Evolutionary conservation across 1,140 invertebrate genomes (phyloP).

Genomic region (Hylaeus volcanicus): DNA sequence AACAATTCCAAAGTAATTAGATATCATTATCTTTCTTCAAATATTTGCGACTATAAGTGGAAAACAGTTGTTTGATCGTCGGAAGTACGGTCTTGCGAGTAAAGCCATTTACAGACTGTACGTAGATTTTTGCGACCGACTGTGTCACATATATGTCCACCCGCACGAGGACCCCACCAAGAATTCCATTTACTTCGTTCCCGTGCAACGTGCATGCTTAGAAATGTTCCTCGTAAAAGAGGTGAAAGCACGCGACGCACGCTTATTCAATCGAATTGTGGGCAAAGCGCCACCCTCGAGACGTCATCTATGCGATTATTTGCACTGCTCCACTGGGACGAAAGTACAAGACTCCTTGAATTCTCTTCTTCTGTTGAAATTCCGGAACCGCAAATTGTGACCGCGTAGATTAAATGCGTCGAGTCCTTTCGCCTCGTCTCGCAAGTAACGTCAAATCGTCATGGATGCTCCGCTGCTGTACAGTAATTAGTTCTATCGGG

Average conservation of each 20-base stretch:
- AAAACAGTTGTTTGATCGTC: too few species aligned
- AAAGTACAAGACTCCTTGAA: background rate
- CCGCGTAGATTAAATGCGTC: too few species aligned
- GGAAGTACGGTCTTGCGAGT: too few species aligned
- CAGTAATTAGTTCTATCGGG: too few species aligned
- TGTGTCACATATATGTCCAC: background rate
- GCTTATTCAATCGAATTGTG: constrained; percentile 11
- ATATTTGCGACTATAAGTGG: too few species aligned
- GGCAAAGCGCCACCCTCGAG: background rate
- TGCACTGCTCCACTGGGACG: background rate
- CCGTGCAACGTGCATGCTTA: background rate
- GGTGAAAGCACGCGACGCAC: background rate
- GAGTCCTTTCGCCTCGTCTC: too few species aligned
- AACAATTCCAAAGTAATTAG: too few species aligned
- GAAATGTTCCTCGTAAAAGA: constrained; percentile 45
- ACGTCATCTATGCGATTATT: constrained; percentile 1
- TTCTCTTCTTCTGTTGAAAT: background rate
- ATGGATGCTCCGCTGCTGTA: too few species aligned
- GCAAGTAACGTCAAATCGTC: too few species aligned
- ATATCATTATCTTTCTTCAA: too few species aligned
- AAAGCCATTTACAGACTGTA: too few species aligned
- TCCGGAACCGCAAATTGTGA: background rate
- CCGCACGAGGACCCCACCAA: background rate
- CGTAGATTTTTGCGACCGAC: too few species aligned
- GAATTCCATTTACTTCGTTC: constrained; percentile 57